Base-by-base conservation (phyloP, 2,888 invertebrate species). In the Priocnemis perturbator region DNA sequence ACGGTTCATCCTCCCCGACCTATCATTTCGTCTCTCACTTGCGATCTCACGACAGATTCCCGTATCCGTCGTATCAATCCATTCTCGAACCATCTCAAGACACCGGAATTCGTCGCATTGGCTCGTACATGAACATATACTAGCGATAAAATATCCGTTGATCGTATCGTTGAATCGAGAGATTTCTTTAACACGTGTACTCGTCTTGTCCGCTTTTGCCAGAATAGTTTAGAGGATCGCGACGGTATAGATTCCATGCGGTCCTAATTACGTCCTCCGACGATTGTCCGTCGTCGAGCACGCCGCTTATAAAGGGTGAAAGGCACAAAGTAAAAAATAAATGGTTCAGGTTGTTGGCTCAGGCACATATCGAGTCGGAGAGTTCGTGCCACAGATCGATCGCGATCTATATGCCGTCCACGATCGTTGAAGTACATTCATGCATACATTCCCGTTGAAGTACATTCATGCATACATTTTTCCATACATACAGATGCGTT, bases 281-380 rank as follows among this genome's bases (percentile, higher is more conserved):
- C 50, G 50, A 50, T 19, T 50, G 17, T 50, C 19, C 50, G n/a
- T 47, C 21, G n/a, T 57, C 26, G 48, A 47, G 26, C 70, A 67
- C 72, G 60, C 73, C 69, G 71, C 76, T 73, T 79, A 73, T 67
- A 81, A 78, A 78, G 76, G 78, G 74, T 76, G 77, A 79, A 87
- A 88, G 85, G 86, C 86, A 85, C 86, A 84, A 87, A 86, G 84
- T 83, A 83, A 83, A 85, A 81, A 76, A 71, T 67, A 79, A 84
- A 83, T 60, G 74, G 75, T 79, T 69, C 71, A 74, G 62, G 63
- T 78, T 71, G 68, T 76, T 71, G 69, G 78, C 82, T 83, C 80
- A 81, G 81, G 81, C 84, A 83, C 82, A 76, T 78, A 68, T 79
- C 78, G 72, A 79, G 73, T 78, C 70, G 73, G 68, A 76, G 70